Evolutionary conservation across 2,888 invertebrate species (phyloP), one percentile per base, ranked within the genome.

Genomic region (Alcis repandata): DNA sequence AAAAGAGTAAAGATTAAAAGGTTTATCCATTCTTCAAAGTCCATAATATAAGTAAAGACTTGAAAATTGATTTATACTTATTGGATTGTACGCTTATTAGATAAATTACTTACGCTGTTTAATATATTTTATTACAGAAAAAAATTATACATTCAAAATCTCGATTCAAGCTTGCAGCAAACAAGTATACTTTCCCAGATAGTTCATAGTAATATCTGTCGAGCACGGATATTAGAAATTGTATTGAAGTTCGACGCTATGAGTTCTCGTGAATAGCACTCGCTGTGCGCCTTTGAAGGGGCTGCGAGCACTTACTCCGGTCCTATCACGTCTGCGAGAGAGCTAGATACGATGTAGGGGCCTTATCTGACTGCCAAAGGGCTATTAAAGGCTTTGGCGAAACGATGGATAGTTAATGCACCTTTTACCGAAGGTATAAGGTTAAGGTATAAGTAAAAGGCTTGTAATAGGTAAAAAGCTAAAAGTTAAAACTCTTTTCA

Each of bases 201-300:
- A 54, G 32, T 48, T 11, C 13, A 17, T 1, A 19, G 48, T 20
- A 58, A 58, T 58, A 48, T 52, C 59, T 38, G 36, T 19, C 20
- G 20, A 51, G 40, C 59, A 43, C 51, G 51, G 51, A 52, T 59
- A 59, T 59, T 59, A 59, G 59, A 59, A 59, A 51, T 41, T 59
- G 38, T 46, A 53, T 52, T 60, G 60, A 36, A 60, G 33, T 20
- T 48, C 46, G 38, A 40, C 17, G 38, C 17, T 15, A 4, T 58
- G 48, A 48, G 45, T 19, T 15, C 22, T 57, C 9, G 27, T 13
- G 45, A 59, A 19, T 19, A 38, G 32, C 49, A 49, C 49, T 49
- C 58, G n/a, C 32, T 20, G 53, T 40, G 54, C 22, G 45, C 56
- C 33, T 56, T 45, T 56, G 20, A 56, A 56, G 43, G 54, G 17